Percentiles rank a stretch among this genome's conserved stretches.
Evolutionary conservation across 2,113 vertebrate species (phyloP).

Genomic region (Hippotragus niger): DNA sequence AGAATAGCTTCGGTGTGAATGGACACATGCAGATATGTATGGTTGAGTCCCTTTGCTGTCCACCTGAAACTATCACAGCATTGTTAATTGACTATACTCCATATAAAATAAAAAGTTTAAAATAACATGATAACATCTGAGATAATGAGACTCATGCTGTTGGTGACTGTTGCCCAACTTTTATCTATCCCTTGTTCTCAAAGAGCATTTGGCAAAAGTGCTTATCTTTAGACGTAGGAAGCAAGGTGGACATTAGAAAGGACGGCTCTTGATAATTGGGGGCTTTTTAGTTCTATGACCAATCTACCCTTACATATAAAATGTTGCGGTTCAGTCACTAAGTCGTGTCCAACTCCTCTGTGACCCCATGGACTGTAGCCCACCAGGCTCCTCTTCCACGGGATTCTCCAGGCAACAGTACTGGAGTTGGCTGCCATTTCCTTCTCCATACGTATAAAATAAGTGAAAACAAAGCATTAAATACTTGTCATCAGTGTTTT

Average conservation of each 20-base stretch:
- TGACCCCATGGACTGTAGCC: background rate
- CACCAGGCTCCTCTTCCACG: background rate
- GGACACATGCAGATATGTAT: background rate
- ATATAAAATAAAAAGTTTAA: background rate
- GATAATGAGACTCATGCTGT: background rate
- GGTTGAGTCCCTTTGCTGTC: background rate
- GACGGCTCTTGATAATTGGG: background rate
- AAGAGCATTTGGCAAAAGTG: background rate
- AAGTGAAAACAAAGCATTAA: slow-evolving; percentile 15
- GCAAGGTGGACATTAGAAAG: background rate
- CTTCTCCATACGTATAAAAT: background rate
- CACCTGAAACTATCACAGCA: background rate
- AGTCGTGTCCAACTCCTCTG: background rate
- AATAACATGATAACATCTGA: background rate
- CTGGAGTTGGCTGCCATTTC: background rate
- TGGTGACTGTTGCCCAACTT: background rate
- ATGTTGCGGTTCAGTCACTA: background rate
- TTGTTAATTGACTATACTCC: background rate
- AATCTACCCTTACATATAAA: background rate
- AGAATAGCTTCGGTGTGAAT: background rate
- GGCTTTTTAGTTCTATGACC: background rate
- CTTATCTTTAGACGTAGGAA: background rate
- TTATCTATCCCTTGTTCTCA: background rate
- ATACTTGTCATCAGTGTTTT: background rate
- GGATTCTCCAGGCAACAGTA: background rate